phyloP scores from a whole-genome alignment of 2,888 invertebrate species.

The Drosophila limbata region DNA sequence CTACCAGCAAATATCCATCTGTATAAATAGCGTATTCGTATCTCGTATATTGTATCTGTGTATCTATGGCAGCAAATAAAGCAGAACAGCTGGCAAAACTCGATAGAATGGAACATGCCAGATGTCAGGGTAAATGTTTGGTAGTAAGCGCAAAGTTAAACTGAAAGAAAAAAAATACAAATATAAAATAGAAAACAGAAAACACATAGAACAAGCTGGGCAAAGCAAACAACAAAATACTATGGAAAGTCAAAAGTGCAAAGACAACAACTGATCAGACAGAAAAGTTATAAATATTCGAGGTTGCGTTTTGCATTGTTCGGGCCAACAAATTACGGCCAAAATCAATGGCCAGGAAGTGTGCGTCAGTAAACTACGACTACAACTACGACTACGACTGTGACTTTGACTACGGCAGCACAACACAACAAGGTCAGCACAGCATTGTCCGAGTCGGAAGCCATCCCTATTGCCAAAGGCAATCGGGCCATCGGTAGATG shows the following conservation, averaged over 20 bases:
- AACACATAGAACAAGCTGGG: constrained; percentile 36
- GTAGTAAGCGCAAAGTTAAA: constrained; percentile 23
- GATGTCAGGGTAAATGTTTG: constrained; percentile 37
- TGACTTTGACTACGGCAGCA: constrained; percentile 14
- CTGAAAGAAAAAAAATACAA: constrained; percentile 1
- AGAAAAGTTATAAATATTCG: constrained; percentile 56
- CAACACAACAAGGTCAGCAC: constrained; percentile 58
- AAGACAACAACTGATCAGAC: constrained; percentile 41
- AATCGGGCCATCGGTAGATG: constrained; percentile 23
- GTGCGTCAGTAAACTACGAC: constrained; percentile 29
- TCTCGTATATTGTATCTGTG: constrained; percentile 13
- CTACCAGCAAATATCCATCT: constrained; percentile 11
- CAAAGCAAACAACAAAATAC: constrained; percentile 18
- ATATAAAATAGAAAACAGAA: not conserved
- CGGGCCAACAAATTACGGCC: constrained; percentile 53
- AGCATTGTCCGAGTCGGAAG: constrained; percentile 44
- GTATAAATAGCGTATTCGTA: constrained; percentile 7
- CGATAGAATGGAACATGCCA: constrained; percentile 30
- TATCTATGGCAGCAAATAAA: constrained; percentile 24
- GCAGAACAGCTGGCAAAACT: constrained; percentile 27
- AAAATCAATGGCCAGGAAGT: constrained; percentile 71
- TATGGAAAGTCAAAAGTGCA: constrained; percentile 35
- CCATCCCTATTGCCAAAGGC: constrained; percentile 35
- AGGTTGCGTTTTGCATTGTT: constrained; percentile 59
- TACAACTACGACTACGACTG: constrained; percentile 1